These are phyloP conservation scores for Crioceris asparagi DNA, from an alignment of 2,888 invertebrate genomes.

Conservation along the genomic window DNA sequence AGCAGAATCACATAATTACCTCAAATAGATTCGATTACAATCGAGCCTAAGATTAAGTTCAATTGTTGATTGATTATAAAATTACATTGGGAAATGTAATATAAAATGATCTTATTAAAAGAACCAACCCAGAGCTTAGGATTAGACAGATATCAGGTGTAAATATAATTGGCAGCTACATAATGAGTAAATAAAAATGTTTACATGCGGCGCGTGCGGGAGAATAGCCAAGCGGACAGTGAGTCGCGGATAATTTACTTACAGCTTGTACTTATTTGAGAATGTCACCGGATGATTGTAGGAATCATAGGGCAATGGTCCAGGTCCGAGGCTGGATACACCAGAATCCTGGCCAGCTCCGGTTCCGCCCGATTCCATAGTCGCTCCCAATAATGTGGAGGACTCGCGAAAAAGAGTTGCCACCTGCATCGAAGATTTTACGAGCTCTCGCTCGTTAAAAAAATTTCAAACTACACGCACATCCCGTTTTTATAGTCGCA, in stretches of 20 bases:
- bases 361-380: conserved; percentile 46
- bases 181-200: conserved; percentile 22
- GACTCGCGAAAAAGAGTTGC: conserved; percentile 58
- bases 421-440: conserved; percentile 48
- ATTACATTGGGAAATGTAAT: too few relatives aligned
- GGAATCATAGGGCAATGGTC: conserved; percentile 32
- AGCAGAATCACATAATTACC: too few relatives aligned
- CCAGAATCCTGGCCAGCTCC: conserved; percentile 36
- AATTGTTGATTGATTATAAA: too few relatives aligned
- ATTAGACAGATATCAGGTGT: conserved; percentile 11
- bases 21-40: too few relatives aligned
- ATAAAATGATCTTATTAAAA: too few relatives aligned
- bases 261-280: conserved; percentile 39
- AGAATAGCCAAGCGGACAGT: conserved; percentile 18
- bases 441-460: conserved; percentile 30
- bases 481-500: conserved; percentile 29
- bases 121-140: too few relatives aligned
- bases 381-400: conserved; percentile 53
- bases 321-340: conserved; percentile 30
- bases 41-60: too few relatives aligned
- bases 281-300: conserved; percentile 37
- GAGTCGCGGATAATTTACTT: conserved; percentile 27
- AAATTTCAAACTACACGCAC: conserved; percentile 25
- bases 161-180: too few relatives aligned
- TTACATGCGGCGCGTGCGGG: conserved; percentile 26